Evolutionary conservation across 2,797 vertebrate genomes (phyloP).

Genomic region (Acrocephalus scirpaceus): DNA sequence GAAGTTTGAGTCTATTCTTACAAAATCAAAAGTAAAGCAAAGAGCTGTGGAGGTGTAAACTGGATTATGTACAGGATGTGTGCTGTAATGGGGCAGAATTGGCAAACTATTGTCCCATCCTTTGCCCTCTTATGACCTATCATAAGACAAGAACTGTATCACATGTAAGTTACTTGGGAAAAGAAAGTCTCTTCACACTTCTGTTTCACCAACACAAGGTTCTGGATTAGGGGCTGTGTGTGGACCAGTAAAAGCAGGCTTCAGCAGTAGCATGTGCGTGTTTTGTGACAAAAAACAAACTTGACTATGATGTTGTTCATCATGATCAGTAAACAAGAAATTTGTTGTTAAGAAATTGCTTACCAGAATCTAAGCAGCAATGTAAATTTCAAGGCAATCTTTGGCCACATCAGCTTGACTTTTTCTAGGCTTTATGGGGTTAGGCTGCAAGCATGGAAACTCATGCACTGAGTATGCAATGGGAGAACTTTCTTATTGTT

Average conservation of each 20-base stretch:
- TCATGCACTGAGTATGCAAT: not conserved
- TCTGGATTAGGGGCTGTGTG: not conserved
- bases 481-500: conserved; percentile 31
- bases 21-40: not conserved
- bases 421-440: conserved; percentile 21
- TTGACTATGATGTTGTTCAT: not conserved
- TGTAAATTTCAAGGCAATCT: conserved; percentile 13
- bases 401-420: not conserved
- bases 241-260: not conserved
- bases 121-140: not conserved
- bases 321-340: not conserved
- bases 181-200: not conserved
- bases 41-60: not conserved
- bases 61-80: not conserved
- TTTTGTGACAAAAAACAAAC: not conserved
- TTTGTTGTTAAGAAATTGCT: not conserved
- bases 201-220: not conserved
- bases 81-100: not conserved
- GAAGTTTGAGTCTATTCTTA: not conserved
- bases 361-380: not conserved
- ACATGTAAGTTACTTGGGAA: not conserved
- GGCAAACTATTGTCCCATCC: not conserved
- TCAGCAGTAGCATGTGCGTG: not conserved
- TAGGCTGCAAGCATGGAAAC: conserved; percentile 45
- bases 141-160: not conserved